Percentiles rank a stretch among this genome's conserved stretches.
phyloP scores from a whole-genome alignment of 1,140 invertebrate genomes.

The Dreissena polymorpha region DNA sequence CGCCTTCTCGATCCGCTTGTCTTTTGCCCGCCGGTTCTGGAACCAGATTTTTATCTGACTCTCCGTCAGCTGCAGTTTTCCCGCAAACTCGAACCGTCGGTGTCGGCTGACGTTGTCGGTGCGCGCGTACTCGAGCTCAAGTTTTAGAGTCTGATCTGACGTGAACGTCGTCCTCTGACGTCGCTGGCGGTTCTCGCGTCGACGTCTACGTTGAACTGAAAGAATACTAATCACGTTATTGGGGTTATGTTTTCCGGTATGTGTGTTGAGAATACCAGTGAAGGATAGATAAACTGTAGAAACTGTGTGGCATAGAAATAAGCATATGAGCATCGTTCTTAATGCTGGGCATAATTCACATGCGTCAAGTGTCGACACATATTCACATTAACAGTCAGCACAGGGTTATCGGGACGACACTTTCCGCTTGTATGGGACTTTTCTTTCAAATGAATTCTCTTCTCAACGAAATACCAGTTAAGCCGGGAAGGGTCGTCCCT shows the following conservation, averaged over 20 bases:
- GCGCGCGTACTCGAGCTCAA: slow-evolving; percentile 94
- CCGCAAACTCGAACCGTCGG: slow-evolving; percentile 90
- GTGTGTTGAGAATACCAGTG: not conserved
- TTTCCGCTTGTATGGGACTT: too few species aligned
- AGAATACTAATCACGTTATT: slow-evolving; percentile 33
- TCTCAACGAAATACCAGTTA: too few species aligned
- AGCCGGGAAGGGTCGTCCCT: too few species aligned
- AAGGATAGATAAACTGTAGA: too few species aligned
- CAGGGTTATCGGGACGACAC: too few species aligned
- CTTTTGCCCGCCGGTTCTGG: slow-evolving; percentile 96
- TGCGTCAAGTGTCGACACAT: not conserved
- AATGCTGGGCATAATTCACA: too few species aligned
- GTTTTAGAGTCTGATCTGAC: slow-evolving; percentile 92
- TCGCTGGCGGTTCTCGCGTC: slow-evolving; percentile 91
- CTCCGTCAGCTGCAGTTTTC: slow-evolving; percentile 90
- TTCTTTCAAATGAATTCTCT: too few species aligned
- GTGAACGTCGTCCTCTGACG: slow-evolving; percentile 97
- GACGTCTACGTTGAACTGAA: slow-evolving; percentile 89
- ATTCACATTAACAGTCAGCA: too few species aligned
- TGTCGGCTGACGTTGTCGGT: slow-evolving; percentile 95
- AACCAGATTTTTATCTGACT: slow-evolving; percentile 88
- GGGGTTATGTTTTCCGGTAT: too few species aligned
- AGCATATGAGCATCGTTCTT: not conserved
- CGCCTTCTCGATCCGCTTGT: slow-evolving; percentile 97
- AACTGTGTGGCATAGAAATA: too few species aligned